Evolutionary conservation across 2,888 invertebrate species (phyloP).

Genomic region (Hypena proboscidalis): DNA sequence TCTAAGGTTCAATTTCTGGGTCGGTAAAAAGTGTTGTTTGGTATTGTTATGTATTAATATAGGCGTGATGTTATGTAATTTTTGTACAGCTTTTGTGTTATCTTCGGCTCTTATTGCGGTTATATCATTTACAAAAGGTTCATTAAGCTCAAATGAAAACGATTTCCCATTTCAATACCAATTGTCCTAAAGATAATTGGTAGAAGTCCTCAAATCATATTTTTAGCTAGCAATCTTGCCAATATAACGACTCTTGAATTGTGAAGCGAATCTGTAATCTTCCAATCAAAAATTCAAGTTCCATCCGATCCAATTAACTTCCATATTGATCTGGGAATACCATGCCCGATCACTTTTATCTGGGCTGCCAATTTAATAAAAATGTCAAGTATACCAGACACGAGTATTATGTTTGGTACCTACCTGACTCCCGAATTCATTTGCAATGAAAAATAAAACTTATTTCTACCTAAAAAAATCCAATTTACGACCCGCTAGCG

Average conservation of each 20-base stretch:
- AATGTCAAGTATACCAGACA: slow-evolving; percentile 39
- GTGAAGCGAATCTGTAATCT: slow-evolving; percentile 64
- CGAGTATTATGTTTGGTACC: slow-evolving; percentile 21
- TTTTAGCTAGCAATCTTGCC: slow-evolving; percentile 43
- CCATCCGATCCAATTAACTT: slow-evolving; percentile 76
- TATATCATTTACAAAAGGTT: too few species aligned
- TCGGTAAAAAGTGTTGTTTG: too few species aligned
- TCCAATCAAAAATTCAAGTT: slow-evolving; percentile 76
- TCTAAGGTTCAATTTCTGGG: too few species aligned
- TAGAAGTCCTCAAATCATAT: slow-evolving; percentile 35
- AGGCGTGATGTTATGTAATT: too few species aligned
- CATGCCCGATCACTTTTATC: slow-evolving; percentile 53
- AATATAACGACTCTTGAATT: slow-evolving; percentile 50
- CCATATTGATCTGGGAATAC: slow-evolving; percentile 66
- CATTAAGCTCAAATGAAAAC: too few species aligned
- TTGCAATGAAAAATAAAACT: slow-evolving; percentile 16
- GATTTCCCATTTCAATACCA: too few species aligned
- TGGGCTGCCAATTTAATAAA: slow-evolving; percentile 58
- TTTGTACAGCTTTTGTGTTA: too few species aligned
- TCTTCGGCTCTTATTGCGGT: too few species aligned
- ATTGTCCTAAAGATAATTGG: too few species aligned
- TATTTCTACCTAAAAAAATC: too few species aligned
- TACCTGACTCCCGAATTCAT: slow-evolving; percentile 23
- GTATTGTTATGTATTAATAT: too few species aligned
- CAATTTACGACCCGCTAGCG: too few species aligned